Evolutionary conservation across 2,113 vertebrate species (phyloP).

Genomic region (Marmota flaviventris): DNA sequence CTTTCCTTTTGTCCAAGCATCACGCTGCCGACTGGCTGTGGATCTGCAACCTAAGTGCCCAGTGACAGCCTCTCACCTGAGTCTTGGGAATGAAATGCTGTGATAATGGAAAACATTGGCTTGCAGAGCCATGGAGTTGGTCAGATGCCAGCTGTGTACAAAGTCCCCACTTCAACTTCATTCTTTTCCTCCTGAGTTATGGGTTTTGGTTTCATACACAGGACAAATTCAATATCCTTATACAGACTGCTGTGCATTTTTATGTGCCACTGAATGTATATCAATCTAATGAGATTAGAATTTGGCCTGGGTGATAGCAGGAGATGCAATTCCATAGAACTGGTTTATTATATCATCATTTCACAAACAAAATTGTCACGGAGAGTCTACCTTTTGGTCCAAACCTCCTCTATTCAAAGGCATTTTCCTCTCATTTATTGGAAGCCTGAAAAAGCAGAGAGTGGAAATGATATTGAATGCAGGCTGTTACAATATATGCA

Average conservation of each 20-base stretch:
- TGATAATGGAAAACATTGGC: neutral
- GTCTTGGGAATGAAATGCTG: neutral
- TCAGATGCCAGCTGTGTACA: neutral
- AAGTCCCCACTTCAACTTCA: neutral
- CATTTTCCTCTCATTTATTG: slow-evolving; percentile 34
- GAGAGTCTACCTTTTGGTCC: slow-evolving; percentile 31
- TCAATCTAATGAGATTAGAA: slow-evolving; percentile 56
- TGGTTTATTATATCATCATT: slow-evolving; percentile 73
- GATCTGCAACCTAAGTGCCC: neutral
- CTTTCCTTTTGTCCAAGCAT: neutral
- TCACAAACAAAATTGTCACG: slow-evolving; percentile 77
- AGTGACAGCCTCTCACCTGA: neutral
- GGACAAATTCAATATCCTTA: slow-evolving; percentile 52
- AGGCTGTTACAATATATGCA: slow-evolving; percentile 14
- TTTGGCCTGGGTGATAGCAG: neutral
- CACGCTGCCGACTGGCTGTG: neutral
- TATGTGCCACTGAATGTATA: neutral
- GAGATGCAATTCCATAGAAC: slow-evolving; percentile 33
- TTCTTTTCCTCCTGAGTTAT: slow-evolving; percentile 77
- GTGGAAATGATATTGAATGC: slow-evolving; percentile 1
- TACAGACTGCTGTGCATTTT: neutral
- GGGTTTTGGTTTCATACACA: slow-evolving; percentile 44
- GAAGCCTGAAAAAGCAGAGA: slow-evolving; percentile 14
- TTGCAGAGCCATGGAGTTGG: neutral
- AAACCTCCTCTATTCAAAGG: slow-evolving; percentile 34